These are phyloP conservation scores for Esox niger DNA, from an alignment of 2,113 vertebrate species.

Conservation along the genomic window DNA sequence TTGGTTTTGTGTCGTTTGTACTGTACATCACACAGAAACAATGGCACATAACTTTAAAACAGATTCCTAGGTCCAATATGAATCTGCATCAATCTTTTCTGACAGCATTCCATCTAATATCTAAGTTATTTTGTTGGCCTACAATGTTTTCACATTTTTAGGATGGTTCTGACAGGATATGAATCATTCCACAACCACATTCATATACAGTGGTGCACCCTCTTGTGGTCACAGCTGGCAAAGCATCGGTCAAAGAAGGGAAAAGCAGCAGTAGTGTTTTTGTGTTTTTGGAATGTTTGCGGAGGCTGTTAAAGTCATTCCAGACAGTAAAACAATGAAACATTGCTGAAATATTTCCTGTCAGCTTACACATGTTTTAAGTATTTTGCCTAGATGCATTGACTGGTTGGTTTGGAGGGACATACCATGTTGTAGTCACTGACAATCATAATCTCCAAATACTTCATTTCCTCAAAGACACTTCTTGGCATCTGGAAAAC, in stretches of 20 bases:
- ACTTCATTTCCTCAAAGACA: conserved; percentile 96
- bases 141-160: background rate
- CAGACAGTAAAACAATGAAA: background rate
- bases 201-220: conserved; percentile 30
- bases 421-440: conserved; percentile 94
- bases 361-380: background rate
- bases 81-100: background rate
- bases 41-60: conserved; percentile 7
- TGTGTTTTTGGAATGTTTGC: background rate
- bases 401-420: background rate
- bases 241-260: background rate
- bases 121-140: background rate
- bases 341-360: background rate
- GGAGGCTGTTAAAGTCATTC: background rate
- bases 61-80: background rate
- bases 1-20: conserved; percentile 82
- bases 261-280: background rate
- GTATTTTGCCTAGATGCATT: background rate
- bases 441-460: conserved; percentile 96
- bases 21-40: conserved; percentile 65
- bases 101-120: background rate
- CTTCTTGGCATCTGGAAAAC: conserved; percentile 81
- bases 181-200: background rate
- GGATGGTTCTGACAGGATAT: background rate
- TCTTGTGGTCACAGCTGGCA: conserved; percentile 30